Conservation (phyloP, 2,113 vertebrate genomes). For the Bufo bufo region DNA sequence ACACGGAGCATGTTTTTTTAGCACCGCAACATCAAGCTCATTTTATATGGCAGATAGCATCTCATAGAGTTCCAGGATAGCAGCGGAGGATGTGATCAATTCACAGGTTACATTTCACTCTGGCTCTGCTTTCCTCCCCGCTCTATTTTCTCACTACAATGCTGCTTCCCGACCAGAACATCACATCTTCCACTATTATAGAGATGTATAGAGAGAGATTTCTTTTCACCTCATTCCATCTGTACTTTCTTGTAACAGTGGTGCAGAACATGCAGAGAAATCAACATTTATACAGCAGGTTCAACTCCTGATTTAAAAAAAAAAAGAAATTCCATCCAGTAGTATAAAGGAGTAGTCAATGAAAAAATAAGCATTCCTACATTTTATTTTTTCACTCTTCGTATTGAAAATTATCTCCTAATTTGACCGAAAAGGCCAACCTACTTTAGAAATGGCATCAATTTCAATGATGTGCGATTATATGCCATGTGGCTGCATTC, state of each 20-base stretch:
- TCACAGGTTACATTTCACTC: conserved; percentile 41
- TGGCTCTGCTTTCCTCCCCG: conserved; percentile 7
- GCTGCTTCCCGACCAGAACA: conserved; percentile 19
- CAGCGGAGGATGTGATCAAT: conserved; percentile 24
- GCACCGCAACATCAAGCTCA: neutral
- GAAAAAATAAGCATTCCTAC: too few relatives aligned
- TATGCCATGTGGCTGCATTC: too few relatives aligned
- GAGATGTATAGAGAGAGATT: neutral
- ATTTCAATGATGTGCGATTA: too few relatives aligned
- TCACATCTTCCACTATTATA: conserved; percentile 9
- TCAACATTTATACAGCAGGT: neutral
- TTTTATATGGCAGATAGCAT: conserved; percentile 21
- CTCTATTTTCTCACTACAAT: conserved; percentile 22
- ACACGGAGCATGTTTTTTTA: neutral
- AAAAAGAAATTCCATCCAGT: neutral
- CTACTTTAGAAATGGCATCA: too few relatives aligned
- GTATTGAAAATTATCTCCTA: too few relatives aligned
- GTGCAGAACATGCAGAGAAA: neutral
- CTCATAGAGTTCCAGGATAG: neutral
- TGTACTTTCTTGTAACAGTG: neutral
- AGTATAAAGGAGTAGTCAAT: too few relatives aligned
- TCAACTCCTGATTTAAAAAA: neutral
- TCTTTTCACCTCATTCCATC: conserved; percentile 8
- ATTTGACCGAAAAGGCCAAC: too few relatives aligned
- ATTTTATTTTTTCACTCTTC: too few relatives aligned